Conservation (phyloP, 2,797 vertebrate species). For the Danio tinwini region DNA sequence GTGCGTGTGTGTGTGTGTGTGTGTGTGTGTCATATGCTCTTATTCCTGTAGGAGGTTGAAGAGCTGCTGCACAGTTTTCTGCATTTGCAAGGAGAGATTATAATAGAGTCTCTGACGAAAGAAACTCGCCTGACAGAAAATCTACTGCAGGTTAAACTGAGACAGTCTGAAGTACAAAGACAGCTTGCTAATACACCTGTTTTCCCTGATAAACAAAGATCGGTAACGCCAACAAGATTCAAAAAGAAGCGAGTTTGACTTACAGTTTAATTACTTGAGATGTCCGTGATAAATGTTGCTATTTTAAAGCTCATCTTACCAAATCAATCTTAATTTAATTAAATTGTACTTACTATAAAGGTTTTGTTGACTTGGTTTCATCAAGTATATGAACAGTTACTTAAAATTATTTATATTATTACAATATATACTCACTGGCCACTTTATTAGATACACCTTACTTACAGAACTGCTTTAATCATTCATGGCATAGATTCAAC, state of each 20-base stretch:
- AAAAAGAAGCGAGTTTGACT: conserved; percentile 25
- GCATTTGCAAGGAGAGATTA: conserved; percentile 37
- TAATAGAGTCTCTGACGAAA: conserved; percentile 47
- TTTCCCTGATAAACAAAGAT: conserved; percentile 9
- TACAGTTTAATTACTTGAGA: neutral
- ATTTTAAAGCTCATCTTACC: neutral
- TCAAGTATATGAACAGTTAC: neutral
- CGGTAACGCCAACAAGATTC: conserved; percentile 7
- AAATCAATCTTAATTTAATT: neutral
- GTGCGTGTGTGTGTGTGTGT: too few species aligned
- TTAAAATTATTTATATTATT: too few species aligned
- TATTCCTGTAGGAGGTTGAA: conserved; percentile 44
- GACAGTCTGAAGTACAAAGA: conserved; percentile 24
- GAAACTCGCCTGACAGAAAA: conserved; percentile 45
- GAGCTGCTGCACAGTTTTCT: conserved; percentile 38
- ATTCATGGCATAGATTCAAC: too few species aligned
- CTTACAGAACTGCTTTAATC: too few species aligned
- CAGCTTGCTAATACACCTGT: neutral
- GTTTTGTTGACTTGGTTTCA: neutral
- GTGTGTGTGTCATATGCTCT: neutral
- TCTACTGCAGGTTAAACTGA: conserved; percentile 52
- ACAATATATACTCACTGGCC: too few species aligned
- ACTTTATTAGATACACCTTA: too few species aligned
- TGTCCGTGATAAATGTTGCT: conserved; percentile 1
- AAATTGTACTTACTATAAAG: too few species aligned